Evolutionary conservation across 92 coral and sea anemone genomes (phyloP), one percentile per base, ranked within the genome.

Genomic region (Montipora capitata): DNA sequence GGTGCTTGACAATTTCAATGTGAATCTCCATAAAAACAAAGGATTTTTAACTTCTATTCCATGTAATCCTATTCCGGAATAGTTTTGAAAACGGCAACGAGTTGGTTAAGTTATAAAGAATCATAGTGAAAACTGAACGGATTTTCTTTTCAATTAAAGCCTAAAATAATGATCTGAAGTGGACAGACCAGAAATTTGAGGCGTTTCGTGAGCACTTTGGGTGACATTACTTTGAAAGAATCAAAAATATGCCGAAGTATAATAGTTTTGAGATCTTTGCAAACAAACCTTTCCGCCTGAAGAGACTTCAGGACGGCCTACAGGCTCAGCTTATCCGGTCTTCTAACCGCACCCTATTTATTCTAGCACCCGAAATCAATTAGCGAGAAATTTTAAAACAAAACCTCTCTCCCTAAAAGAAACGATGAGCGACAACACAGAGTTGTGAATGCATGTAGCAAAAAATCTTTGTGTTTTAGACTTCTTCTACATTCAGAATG

Each of bases 321-420:
- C 11, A 35, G 68, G 85, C 66, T n/a, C 57, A 40, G 51, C 77
- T 81, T 15, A 81, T 81, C 85, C 85, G 85, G 85, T 68, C 10
- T 54, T 52, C 38, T 39, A 68, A 42, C 68, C 54, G 49, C 16
- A 18, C 49, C 63, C 44, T 10, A 4, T 18, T 20, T 35, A 18
- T 39, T 67, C 35, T 13, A 41, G 62, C 35, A 71, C 62, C 44
- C 1, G 8, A 11, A 49, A 56, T n/a, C 52, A 39, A 68, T 52
- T 38, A 38, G 52, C 40, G 20, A 68, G 9, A 13, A 5, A 14
- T 27, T 48, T n/a, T 15, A 5, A 6, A 67, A 45, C 62, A n/a
- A 79, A 64, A 45, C 8, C 2, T 67, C 17, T 20, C 85, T 38
- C 67, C 39, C 5, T 10, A 0, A 27, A 13, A 6, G 16, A 49